phyloP scores from a whole-genome alignment of 2,888 invertebrate genomes.

The Apotomis capreana region DNA sequence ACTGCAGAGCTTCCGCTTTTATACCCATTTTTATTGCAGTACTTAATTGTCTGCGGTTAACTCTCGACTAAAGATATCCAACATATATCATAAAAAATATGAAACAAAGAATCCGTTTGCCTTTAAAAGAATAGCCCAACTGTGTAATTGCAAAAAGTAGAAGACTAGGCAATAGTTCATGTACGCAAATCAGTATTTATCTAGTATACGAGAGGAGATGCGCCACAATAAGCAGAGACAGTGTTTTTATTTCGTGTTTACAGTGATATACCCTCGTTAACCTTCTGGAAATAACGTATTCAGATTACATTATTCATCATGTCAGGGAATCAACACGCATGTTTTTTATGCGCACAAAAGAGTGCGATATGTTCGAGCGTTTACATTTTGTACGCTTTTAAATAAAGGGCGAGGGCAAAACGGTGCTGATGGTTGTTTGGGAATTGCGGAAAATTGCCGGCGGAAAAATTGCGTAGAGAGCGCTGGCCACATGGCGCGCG shows the following conservation, averaged over 20 bases:
- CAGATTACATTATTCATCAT: conserved; percentile 53
- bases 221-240: conserved; percentile 36
- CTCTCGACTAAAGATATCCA: conserved; percentile 45
- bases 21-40: conserved; percentile 63
- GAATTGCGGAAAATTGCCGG: conserved; percentile 73
- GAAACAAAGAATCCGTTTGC: neutral
- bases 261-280: conserved; percentile 45
- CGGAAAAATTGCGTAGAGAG: conserved; percentile 75
- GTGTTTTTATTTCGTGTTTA: conserved; percentile 43
- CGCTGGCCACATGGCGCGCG: conserved; percentile 77
- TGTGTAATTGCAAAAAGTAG: neutral
- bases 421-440: conserved; percentile 68
- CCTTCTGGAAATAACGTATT: conserved; percentile 48
- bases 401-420: conserved; percentile 65
- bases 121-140: neutral
- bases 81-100: neutral
- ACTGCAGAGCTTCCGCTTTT: conserved; percentile 64
- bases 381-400: conserved; percentile 61
- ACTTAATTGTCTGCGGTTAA: conserved; percentile 61
- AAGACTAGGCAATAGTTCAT: neutral
- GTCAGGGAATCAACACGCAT: conserved; percentile 50
- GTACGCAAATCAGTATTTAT: conserved; percentile 9
- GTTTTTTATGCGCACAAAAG: conserved; percentile 48
- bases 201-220: conserved; percentile 21
- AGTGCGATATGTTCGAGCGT: conserved; percentile 54